phyloP scores from a whole-genome alignment of 2,888 invertebrate species.

The Parnassius orleans region DNA sequence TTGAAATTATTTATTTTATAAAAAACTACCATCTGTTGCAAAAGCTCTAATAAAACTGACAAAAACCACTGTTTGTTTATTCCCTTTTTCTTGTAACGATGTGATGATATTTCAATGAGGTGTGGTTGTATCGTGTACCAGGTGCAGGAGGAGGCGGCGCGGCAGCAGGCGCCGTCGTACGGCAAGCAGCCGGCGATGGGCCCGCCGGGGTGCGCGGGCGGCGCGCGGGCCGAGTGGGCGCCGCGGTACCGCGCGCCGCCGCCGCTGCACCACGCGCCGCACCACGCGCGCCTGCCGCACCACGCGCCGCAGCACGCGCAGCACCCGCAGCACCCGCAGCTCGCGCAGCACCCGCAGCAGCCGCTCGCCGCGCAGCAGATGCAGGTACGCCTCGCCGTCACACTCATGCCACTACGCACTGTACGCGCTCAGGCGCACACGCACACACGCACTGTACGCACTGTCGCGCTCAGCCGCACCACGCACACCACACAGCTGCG shows the following conservation, averaged over 20 bases:
- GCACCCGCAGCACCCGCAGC: conserved; percentile 29
- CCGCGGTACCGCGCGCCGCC: conserved; percentile 42
- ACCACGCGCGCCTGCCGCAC: conserved; percentile 87
- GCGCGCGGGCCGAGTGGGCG: conserved; percentile 49
- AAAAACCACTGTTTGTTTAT: too few relatives aligned
- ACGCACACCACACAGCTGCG: not conserved
- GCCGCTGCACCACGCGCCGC: conserved; percentile 81
- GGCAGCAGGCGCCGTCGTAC: conserved; percentile 92
- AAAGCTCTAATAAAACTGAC: too few relatives aligned
- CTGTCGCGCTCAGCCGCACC: too few relatives aligned
- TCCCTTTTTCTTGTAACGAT: too few relatives aligned
- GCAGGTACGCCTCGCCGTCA: not conserved
- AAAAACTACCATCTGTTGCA: too few relatives aligned
- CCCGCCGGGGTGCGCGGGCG: conserved; percentile 46
- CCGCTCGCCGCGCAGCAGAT: conserved; percentile 37
- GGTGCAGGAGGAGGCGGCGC: conserved; percentile 94
- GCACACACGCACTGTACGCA: not conserved
- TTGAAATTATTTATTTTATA: too few relatives aligned
- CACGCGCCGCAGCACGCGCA: conserved; percentile 38
- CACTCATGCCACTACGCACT: not conserved
- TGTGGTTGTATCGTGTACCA: conserved; percentile 48
- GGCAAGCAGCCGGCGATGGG: conserved; percentile 85
- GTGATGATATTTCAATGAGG: too few relatives aligned
- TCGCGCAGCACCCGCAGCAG: conserved; percentile 39
- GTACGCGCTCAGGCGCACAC: too few relatives aligned